phyloP scores from a whole-genome alignment of 2,888 invertebrate species.

The Odontomyia ornata region DNA sequence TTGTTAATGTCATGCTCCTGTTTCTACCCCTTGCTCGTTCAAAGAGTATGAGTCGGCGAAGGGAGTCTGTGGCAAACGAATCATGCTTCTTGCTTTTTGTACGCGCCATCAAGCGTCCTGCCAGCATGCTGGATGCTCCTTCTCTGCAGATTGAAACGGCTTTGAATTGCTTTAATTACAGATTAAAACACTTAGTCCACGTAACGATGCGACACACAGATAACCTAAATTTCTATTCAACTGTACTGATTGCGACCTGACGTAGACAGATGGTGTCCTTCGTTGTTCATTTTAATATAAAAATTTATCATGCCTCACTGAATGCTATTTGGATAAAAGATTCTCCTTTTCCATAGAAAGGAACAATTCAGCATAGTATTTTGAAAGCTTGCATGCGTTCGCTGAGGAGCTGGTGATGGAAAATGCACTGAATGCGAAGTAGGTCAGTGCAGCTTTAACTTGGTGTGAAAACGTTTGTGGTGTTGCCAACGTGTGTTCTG shows the following conservation, averaged over 20 bases:
- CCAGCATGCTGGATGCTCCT: not conserved
- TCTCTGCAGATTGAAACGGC: not conserved
- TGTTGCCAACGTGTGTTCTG: not conserved
- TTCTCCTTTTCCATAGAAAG: not conserved
- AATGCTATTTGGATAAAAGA: slow-evolving; percentile 8
- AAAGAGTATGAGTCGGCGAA: too few species aligned
- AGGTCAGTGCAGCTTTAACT: slow-evolving; percentile 34
- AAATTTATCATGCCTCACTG: not conserved
- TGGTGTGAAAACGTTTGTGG: slow-evolving; percentile 24
- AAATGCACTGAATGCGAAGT: slow-evolving; percentile 7
- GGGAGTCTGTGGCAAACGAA: too few species aligned
- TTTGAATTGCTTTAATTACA: slow-evolving; percentile 15
- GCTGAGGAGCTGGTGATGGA: not conserved
- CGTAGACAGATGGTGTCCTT: slow-evolving; percentile 27
- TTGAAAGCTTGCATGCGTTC: not conserved
- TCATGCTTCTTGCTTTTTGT: not conserved
- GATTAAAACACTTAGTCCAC: slow-evolving; percentile 10
- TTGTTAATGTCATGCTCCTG: not conserved
- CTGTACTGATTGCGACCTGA: slow-evolving; percentile 33
- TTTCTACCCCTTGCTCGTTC: not conserved
- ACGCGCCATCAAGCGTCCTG: not conserved
- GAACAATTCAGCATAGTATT: not conserved
- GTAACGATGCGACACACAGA: not conserved
- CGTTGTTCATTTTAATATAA: slow-evolving; percentile 25
- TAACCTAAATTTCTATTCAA: not conserved